These are phyloP conservation scores for Ceuthmochares aereus DNA, from an alignment of 2,113 vertebrate genomes.

Conservation along the genomic window DNA sequence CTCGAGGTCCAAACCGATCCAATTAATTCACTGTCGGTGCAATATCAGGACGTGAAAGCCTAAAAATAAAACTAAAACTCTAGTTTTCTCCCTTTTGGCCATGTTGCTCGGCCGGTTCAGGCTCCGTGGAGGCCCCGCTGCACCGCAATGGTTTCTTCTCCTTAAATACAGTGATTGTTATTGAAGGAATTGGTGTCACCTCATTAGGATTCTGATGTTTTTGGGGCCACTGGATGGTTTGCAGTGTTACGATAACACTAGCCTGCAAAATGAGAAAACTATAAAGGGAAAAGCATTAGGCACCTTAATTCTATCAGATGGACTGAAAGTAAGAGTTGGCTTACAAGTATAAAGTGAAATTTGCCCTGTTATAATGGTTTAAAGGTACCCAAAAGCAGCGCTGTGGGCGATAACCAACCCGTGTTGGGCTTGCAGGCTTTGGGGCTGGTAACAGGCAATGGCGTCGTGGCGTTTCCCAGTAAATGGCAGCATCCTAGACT, in stretches of 20 bases:
- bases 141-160: neutral
- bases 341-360: neutral
- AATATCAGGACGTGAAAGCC: neutral
- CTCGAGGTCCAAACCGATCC: neutral
- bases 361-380: neutral
- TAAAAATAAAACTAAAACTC: neutral
- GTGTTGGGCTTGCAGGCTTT: neutral
- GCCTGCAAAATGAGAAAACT: no score
- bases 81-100: neutral
- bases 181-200: neutral
- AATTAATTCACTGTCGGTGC: fast-evolving
- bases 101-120: fast-evolving
- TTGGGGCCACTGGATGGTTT: fast-evolving
- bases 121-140: neutral
- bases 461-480: neutral
- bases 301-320: neutral
- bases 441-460: neutral
- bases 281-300: no score
- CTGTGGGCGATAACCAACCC: neutral
- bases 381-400: fast-evolving
- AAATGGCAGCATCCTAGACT: neutral
- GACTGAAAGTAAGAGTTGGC: neutral
- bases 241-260: fast-evolving
- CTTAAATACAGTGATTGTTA: neutral
- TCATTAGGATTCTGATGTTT: neutral